Evolutionary conservation across 2,797 vertebrate genomes (phyloP).

Genomic region (Notolepis coatsorum): DNA sequence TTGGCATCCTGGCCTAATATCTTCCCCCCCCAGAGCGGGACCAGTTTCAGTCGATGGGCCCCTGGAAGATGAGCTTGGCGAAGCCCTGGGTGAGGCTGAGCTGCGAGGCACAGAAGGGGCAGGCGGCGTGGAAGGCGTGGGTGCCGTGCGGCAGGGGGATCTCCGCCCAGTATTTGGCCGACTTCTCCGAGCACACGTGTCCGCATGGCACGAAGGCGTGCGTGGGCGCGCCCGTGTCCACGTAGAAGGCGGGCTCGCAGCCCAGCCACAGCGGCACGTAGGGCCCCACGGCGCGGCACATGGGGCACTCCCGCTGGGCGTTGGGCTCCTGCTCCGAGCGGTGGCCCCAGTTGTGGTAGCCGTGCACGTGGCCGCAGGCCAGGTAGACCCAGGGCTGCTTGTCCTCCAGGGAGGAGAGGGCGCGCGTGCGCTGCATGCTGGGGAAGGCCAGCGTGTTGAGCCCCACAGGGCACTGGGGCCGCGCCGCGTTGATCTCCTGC

Average conservation of each 20-base stretch:
- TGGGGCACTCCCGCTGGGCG: slow-evolving; percentile 92
- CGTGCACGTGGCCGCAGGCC: slow-evolving; percentile 95
- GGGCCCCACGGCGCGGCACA: slow-evolving; percentile 95
- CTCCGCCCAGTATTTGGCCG: slow-evolving; percentile 95
- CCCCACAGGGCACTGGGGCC: slow-evolving; percentile 97
- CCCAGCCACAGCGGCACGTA: slow-evolving; percentile 97
- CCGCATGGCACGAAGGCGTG: slow-evolving; percentile 96
- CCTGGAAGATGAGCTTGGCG: slow-evolving; percentile 97
- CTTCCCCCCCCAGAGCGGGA: slow-evolving; percentile 13
- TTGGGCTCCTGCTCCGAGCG: slow-evolving; percentile 91
- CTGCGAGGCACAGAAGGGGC: slow-evolving; percentile 93
- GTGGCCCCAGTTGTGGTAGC: slow-evolving; percentile 97
- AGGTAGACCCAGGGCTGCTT: slow-evolving; percentile 98
- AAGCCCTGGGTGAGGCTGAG: slow-evolving; percentile 91
- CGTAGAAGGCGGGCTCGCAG: slow-evolving; percentile 95
- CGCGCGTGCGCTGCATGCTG: slow-evolving; percentile 95
- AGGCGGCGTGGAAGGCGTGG: slow-evolving; percentile 90
- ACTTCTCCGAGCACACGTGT: slow-evolving; percentile 98
- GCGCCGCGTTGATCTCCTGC: slow-evolving; percentile 96
- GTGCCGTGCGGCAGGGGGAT: slow-evolving; percentile 91
- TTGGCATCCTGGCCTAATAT: slow-evolving; percentile 45
- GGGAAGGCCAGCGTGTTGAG: slow-evolving; percentile 97
- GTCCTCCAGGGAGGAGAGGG: slow-evolving; percentile 92
- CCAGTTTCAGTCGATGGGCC: slow-evolving; percentile 91
- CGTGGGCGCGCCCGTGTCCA: slow-evolving; percentile 93